Evolutionary conservation across 2,113 vertebrate species (phyloP).

Genomic region (Microcebus jonahi): DNA sequence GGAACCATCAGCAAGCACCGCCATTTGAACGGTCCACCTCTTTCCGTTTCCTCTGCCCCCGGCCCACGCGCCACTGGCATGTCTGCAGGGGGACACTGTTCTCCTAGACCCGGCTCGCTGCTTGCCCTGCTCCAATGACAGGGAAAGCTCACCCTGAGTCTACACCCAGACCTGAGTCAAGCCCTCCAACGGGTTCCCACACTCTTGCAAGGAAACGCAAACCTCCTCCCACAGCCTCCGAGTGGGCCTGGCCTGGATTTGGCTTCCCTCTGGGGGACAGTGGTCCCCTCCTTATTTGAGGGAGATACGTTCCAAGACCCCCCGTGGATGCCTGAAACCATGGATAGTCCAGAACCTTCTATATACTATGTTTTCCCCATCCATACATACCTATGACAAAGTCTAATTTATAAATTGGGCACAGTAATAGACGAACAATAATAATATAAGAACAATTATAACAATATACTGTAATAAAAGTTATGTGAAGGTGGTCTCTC

Average conservation of each 20-base stretch:
- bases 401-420: neutral
- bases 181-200: neutral
- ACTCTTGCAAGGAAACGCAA: fast-evolving
- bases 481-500: neutral
- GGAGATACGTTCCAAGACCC: neutral
- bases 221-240: fast-evolving
- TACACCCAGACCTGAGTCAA: neutral
- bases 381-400: neutral
- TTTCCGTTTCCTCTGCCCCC: neutral
- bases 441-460: neutral
- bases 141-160: neutral
- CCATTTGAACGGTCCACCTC: neutral
- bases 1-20: neutral
- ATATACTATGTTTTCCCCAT: neutral
- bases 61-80: neutral
- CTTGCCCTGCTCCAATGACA: neutral
- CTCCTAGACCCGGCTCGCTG: neutral
- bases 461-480: neutral
- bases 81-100: neutral
- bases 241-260: neutral
- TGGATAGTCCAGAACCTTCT: neutral
- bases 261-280: neutral
- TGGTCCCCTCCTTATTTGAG: neutral
- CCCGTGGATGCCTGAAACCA: neutral
- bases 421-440: neutral